Evolutionary conservation across 2,888 invertebrate species (phyloP), one percentile per base, ranked within the genome.

Genomic region (Andrena fulva): DNA sequence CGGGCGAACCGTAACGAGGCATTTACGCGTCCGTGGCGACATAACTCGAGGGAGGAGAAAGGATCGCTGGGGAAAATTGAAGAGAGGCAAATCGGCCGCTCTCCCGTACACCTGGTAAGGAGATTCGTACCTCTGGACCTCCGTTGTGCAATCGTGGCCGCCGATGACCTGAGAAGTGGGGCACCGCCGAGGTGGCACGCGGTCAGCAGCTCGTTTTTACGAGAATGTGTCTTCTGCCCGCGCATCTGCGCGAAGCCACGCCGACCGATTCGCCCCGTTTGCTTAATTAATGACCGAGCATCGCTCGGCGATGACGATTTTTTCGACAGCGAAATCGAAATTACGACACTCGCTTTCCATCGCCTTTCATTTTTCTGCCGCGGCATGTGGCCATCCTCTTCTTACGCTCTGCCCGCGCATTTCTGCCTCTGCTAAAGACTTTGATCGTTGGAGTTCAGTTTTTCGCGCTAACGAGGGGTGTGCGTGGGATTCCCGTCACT

Each of bases 291-390:
- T 77, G 85, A 62, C 59, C 71, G 76, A 80, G 62, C 66, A 68
- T 48, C 42, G 59, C 69, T 75, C 84, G 77, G 84, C 82, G 85
- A 87, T 63, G 78, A 72, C 75, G 71, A 85, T 80, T 87, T 85
- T 86, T 86, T 86, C 77, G 70, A 81, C 78, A 84, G 84, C 81
- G 84, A 85, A 87, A 87, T 82, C 82, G 86, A 84, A 84, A 82
- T 84, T 82, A 67, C 79, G 84, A 82, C 79, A 84, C 82, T 62
- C 76, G 78, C 52, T 73, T 72, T 67, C 71, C 59, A 59, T 42
- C 71, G 62, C n/a, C 70, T 64, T 54, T 79, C 67, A 42, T 60
- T 73, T 75, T 59, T 54, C 72, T 48, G 20, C 60, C 59, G 42
- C 42, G 42, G 1, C 16, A 42, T 1, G 70, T 42, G 70, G 7